Conservation (phyloP, 2,113 vertebrate genomes). For the Pteronura brasiliensis region DNA sequence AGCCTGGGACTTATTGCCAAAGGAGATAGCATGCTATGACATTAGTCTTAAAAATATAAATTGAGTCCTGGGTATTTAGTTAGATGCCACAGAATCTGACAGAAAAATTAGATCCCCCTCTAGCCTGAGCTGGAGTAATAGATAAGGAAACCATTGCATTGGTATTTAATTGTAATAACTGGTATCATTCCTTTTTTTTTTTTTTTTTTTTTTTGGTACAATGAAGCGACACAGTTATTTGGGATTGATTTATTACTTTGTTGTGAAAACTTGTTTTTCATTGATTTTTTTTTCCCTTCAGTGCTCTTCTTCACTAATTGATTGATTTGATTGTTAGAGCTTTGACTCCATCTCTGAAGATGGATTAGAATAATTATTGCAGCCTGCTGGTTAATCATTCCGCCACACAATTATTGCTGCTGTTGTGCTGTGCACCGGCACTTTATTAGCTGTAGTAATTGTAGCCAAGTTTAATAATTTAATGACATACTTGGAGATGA, state of each 20-base stretch:
- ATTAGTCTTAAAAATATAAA: not conserved
- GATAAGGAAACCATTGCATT: not conserved
- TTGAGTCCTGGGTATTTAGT: not conserved
- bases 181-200: not conserved
- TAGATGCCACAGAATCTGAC: not conserved
- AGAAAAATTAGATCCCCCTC: not conserved
- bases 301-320: slow-evolving; percentile 70
- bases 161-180: slow-evolving; percentile 41
- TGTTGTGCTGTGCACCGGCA: slow-evolving; percentile 57
- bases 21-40: not conserved
- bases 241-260: slow-evolving; percentile 77
- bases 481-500: slow-evolving; percentile 69
- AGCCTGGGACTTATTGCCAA: not conserved
- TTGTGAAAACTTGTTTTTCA: slow-evolving; percentile 75
- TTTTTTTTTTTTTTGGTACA: not conserved
- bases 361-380: slow-evolving; percentile 77
- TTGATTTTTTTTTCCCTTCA: slow-evolving; percentile 57
- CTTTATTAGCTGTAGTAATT: slow-evolving; percentile 75
- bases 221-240: slow-evolving; percentile 61
- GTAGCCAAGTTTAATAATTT: slow-evolving; percentile 72
- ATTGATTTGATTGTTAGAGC: slow-evolving; percentile 75
- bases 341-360: slow-evolving; percentile 75
- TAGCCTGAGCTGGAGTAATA: not conserved
- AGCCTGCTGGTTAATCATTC: slow-evolving; percentile 79
- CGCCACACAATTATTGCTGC: slow-evolving; percentile 72